Base-by-base conservation (phyloP, 2,888 invertebrate genomes). In the Lycia hirtaria region DNA sequence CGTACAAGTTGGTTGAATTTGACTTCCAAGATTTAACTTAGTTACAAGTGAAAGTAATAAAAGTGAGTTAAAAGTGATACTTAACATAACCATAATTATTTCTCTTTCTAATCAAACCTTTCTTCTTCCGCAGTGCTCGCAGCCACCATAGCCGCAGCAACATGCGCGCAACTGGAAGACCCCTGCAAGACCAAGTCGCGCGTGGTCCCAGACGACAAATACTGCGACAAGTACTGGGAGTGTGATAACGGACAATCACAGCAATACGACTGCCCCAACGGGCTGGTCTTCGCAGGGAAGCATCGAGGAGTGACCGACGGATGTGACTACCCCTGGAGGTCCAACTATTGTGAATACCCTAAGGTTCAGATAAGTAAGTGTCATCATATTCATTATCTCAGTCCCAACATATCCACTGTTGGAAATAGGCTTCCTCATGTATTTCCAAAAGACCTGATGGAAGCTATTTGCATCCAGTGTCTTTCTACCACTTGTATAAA, bases 311-410 rank as follows among this genome's bases (percentile, higher is more conserved):
- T 97, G 6, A 97, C 97, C 1, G 97, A 97, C 76, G 97, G 97
- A 1, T 97, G 97, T 77, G 97, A 97, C 85, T 97, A 97, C 75
- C 97, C 97, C 0, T 97, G 97, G 97, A 93, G 97, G 70, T 96
- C 97, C 6, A 96, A 96, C 81, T 97, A 97, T 85, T 97, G 97
- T 85, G 96, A 96, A 62, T 92, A 92, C 61, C 92, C 92, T 53
- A 92, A 92, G 75, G 84, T 82, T 3, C 92, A 82, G 93, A 95
- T 76, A 94, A 97, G 93, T 96, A 94, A 87, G 95, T 96, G 81
- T 94, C 12, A 0, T 9, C 3, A 1, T 10, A 9, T 33, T 14
- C 30, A n/a, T 6, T 30, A 1, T 30, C n/a, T n/a, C n/a, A n/a
- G n/a, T n/a, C n/a, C n/a, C n/a, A n/a, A n/a, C n/a, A n/a, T n/a